Evolutionary conservation across 1,140 invertebrate genomes (phyloP).

Genomic region (Drosophila ogumai): DNA sequence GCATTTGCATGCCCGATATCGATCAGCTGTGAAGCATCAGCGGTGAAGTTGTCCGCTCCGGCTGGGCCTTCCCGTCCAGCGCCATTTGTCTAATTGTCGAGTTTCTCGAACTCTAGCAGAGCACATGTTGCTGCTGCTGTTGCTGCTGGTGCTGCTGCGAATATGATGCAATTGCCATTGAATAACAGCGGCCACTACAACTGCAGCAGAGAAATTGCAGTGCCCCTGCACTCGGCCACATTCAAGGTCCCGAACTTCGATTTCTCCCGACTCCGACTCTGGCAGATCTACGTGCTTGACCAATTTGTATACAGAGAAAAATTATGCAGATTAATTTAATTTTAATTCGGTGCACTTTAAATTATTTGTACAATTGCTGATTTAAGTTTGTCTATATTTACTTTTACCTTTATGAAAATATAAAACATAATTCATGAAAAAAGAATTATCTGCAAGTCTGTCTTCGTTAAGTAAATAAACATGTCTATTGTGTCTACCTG

Average conservation of each 20-base stretch:
- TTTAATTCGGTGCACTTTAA: constrained; percentile 7
- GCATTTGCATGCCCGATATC: constrained; percentile 70
- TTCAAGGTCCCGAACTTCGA: constrained; percentile 78
- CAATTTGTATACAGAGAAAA: constrained; percentile 50
- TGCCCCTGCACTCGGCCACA: constrained; percentile 39
- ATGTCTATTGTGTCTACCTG: too few relatives aligned
- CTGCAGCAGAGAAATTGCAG: constrained; percentile 60
- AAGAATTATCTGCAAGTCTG: too few relatives aligned
- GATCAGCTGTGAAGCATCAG: constrained; percentile 69
- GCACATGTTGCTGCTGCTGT: constrained; percentile 49
- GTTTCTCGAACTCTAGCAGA: constrained; percentile 73
- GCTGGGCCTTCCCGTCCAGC: constrained; percentile 20
- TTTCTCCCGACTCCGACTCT: constrained; percentile 59
- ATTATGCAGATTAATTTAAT: neutral
- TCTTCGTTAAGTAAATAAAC: too few relatives aligned
- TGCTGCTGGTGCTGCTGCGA: constrained; percentile 14
- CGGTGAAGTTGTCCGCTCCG: constrained; percentile 39
- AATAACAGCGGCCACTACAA: constrained; percentile 52
- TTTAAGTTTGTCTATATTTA: too few relatives aligned
- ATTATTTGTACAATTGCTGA: neutral
- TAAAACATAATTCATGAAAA: too few relatives aligned
- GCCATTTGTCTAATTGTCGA: constrained; percentile 69
- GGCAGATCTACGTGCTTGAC: constrained; percentile 71
- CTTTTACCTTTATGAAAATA: too few relatives aligned
- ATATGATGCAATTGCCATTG: constrained; percentile 75